Evolutionary conservation across 2,113 vertebrate species (phyloP).

Genomic region (Chroicocephalus ridibundus): DNA sequence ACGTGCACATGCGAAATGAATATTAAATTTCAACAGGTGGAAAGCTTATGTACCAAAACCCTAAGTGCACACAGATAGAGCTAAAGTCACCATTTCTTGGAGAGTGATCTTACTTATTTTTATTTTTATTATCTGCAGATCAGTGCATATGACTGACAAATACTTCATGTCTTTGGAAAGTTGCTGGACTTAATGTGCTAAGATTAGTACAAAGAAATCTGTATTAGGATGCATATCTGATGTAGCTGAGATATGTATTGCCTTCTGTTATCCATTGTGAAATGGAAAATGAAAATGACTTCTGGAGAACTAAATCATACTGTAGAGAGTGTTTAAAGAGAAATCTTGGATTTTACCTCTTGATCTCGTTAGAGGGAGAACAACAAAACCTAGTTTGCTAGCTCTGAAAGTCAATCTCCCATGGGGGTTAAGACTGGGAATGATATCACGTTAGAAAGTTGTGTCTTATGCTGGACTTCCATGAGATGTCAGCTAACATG

Average conservation of each 20-base stretch:
- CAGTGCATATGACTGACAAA: not conserved
- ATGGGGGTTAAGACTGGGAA: not conserved
- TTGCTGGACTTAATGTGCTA: not conserved
- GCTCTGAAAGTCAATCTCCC: not conserved
- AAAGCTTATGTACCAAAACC: not conserved
- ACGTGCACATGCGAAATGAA: not conserved
- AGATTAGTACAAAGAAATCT: not conserved
- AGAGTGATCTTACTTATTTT: not conserved
- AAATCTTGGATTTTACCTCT: not conserved
- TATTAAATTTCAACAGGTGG: not conserved
- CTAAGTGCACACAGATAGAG: not conserved
- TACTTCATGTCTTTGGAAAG: not conserved
- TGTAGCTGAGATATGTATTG: not conserved
- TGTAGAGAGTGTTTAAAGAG: not conserved
- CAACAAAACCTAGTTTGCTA: not conserved
- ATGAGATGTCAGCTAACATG: not conserved
- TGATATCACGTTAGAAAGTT: not conserved
- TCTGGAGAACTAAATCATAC: not conserved
- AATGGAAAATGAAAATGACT: not conserved
- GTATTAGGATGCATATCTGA: not conserved
- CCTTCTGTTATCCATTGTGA: not conserved
- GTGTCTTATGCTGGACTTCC: not conserved
- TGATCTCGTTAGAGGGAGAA: not conserved
- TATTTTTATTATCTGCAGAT: not conserved
- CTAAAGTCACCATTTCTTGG: not conserved